phyloP scores from a whole-genome alignment of 2,113 vertebrate genomes.

The Anser cygnoides region DNA sequence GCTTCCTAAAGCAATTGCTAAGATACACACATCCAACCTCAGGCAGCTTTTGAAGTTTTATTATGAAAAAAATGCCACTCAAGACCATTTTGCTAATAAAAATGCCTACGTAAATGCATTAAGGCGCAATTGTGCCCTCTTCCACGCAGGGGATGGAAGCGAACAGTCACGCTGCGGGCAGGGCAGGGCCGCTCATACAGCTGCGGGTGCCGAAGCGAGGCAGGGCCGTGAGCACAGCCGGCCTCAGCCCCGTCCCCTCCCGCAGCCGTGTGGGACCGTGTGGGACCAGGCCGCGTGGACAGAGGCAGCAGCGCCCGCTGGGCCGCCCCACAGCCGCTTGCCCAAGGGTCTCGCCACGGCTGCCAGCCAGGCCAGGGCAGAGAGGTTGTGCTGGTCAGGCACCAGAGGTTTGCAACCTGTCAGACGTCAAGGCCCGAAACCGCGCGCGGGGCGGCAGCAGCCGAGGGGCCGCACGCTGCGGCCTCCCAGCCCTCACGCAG shows the following conservation, averaged over 20 bases:
- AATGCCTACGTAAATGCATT: accelerated
- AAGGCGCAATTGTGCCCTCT: accelerated
- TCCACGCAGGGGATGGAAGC: accelerated
- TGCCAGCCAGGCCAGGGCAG: background rate
- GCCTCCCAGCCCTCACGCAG: accelerated
- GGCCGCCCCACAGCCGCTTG: accelerated
- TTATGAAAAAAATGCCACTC: background rate
- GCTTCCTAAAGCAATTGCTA: background rate
- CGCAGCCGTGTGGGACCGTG: no score
- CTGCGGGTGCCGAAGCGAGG: background rate
- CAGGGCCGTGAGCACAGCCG: background rate
- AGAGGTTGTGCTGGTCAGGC: background rate
- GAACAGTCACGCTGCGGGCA: accelerated
- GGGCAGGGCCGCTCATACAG: background rate
- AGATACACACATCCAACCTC: accelerated
- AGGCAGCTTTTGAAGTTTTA: background rate
- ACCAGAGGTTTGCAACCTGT: no score
- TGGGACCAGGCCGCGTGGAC: background rate
- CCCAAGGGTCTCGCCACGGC: accelerated
- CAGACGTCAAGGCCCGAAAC: accelerated
- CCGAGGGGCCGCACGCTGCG: accelerated
- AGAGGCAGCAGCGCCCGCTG: accelerated
- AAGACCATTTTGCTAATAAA: background rate
- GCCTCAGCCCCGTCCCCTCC: background rate
- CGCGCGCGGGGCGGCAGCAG: background rate